These are phyloP conservation scores for Gonocerus acuteangulatus DNA, from an alignment of 2,888 invertebrate genomes.

Conservation along the genomic window DNA sequence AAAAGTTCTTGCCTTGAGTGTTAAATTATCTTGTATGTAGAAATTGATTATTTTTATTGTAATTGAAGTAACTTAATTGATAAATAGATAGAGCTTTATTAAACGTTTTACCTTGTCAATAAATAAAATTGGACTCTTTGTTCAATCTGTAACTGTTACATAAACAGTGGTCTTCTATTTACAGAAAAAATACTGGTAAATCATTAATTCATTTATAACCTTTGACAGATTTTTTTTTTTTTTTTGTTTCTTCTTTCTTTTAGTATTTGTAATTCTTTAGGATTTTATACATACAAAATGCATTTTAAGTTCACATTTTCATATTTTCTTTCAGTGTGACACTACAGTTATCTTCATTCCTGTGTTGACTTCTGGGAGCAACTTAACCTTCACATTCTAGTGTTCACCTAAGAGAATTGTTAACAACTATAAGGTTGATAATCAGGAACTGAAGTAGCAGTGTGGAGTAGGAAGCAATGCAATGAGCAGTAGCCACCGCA, in stretches of 20 bases:
- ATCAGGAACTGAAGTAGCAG: background rate
- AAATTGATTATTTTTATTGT: background rate
- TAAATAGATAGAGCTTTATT: too few species aligned
- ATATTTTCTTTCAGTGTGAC: background rate
- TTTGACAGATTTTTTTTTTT: background rate
- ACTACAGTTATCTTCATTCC: background rate
- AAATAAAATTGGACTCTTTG: too few species aligned
- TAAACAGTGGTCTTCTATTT: background rate
- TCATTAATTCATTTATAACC: background rate
- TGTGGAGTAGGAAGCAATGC: slow-evolving; percentile 25
- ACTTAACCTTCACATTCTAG: slow-evolving; percentile 1
- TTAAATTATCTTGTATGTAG: slow-evolving; percentile 7
- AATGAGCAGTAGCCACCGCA: slow-evolving; percentile 38
- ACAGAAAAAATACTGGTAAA: background rate
- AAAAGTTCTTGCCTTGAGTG: background rate
- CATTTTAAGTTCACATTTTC: too few species aligned
- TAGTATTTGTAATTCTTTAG: too few species aligned
- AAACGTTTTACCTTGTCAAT: too few species aligned
- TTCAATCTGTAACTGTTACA: too few species aligned
- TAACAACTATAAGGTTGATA: background rate
- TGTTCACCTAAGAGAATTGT: background rate
- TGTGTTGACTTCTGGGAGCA: background rate
- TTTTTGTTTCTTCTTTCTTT: background rate
- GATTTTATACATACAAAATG: too few species aligned
- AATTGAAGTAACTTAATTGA: background rate